Conservation (phyloP, 2,888 invertebrate species). For the Chloromyia formosa region DNA sequence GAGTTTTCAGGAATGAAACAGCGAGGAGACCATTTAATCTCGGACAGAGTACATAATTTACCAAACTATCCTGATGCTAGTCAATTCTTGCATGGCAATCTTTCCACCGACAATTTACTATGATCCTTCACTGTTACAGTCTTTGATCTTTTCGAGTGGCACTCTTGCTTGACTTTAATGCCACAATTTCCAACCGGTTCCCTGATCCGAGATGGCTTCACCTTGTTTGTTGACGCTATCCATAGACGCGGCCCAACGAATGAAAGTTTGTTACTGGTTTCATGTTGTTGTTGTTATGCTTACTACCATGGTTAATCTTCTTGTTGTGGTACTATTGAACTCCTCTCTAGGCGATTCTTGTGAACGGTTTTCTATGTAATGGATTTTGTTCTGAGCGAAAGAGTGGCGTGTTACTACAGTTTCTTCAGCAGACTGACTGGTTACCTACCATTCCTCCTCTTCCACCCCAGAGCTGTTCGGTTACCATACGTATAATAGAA, state of each 20-base stretch:
- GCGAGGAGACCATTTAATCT: no score
- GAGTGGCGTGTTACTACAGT: background rate
- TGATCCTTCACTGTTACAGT: background rate
- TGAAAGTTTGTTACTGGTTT: background rate
- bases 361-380: background rate
- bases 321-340: no score
- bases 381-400: background rate
- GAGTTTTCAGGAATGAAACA: no score
- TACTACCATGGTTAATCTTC: background rate
- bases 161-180: background rate
- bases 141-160: background rate
- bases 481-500: no score
- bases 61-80: no score
- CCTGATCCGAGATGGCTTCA: conserved; percentile 6
- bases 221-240: conserved; percentile 5
- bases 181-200: conserved; percentile 2
- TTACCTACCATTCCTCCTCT: no score
- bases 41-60: no score
- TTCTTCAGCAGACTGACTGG: no score
- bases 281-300: background rate
- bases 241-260: background rate
- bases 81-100: no score
- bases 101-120: background rate
- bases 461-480: no score
- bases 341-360: no score